phyloP scores from a whole-genome alignment of 1,140 invertebrate genomes.

The Hylaeus volcanicus region DNA sequence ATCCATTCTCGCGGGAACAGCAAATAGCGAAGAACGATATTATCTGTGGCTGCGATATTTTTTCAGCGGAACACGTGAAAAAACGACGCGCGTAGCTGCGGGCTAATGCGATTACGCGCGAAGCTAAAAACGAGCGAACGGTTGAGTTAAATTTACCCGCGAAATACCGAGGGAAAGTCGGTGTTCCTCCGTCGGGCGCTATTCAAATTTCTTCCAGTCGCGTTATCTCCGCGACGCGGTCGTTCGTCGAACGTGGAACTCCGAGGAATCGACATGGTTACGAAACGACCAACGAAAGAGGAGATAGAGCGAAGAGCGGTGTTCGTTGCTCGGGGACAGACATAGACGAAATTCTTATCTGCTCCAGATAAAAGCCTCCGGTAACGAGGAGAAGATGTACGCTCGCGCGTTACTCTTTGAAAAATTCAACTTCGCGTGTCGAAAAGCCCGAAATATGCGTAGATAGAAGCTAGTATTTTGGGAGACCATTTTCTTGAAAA shows the following conservation, averaged over 20 bases:
- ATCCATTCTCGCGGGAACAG: background rate
- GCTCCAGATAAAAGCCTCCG: no score
- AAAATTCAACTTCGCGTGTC: no score
- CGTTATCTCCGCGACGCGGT: background rate
- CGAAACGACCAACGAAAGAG: background rate
- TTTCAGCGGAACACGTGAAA: conserved; percentile 18
- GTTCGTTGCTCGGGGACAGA: no score
- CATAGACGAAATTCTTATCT: no score
- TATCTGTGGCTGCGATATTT: conserved; percentile 21
- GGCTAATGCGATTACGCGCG: conserved; percentile 38
- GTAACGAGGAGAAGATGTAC: no score
- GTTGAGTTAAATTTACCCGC: conserved; percentile 68
- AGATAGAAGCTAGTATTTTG: no score
- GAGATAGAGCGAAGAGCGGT: background rate
- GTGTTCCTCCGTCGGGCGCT: background rate
- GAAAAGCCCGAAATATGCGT: no score
- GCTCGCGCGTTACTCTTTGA: no score
- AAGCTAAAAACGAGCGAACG: conserved; percentile 62
- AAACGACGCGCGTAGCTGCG: conserved; percentile 1
- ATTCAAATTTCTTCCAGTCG: conserved; percentile 20
- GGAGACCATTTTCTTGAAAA: no score
- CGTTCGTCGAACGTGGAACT: conserved; percentile 15
- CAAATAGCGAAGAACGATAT: conserved; percentile 38
- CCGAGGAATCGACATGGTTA: background rate
- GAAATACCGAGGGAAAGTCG: conserved; percentile 53